A percentile compares a stretch with the other conserved stretches of the same genome.
Evolutionary conservation across 2,888 invertebrate species (phyloP).

Genomic region (Cotesia congregata): DNA sequence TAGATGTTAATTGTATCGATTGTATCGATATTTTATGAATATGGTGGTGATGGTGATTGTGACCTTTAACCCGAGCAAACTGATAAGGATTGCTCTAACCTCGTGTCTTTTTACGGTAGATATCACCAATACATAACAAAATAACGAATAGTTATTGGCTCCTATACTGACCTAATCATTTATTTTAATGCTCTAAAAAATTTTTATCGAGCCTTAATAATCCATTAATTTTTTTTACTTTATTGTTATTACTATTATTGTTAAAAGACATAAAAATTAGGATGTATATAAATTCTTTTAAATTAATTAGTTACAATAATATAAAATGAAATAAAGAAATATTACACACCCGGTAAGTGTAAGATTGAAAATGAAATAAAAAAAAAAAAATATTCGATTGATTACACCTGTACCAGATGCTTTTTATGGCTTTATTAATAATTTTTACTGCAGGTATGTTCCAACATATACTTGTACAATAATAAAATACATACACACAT

Average conservation of each 20-base stretch:
- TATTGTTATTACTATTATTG: too few relatives aligned
- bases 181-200: not conserved
- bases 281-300: not conserved
- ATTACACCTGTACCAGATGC: not conserved
- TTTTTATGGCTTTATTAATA: not conserved
- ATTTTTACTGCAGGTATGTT: not conserved
- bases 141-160: not conserved
- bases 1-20: constrained; percentile 42
- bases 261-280: too few relatives aligned
- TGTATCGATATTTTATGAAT: constrained; percentile 51
- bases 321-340: not conserved
- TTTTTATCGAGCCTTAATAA: not conserved
- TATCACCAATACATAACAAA: constrained; percentile 42
- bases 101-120: constrained; percentile 44
- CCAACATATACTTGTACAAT: not conserved
- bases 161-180: constrained; percentile 15
- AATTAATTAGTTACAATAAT: not conserved
- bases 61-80: constrained; percentile 63
- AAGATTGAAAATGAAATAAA: not conserved
- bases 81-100: constrained; percentile 57
- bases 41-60: constrained; percentile 55
- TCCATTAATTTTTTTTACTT: too few relatives aligned
- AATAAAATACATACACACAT: not conserved
- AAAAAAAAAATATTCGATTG: not conserved
- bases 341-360: not conserved